A percentile compares a stretch with the other conserved stretches of the same genome.
Evolutionary conservation across 2,888 invertebrate species (phyloP).

Genomic region (Noctua janthina): DNA sequence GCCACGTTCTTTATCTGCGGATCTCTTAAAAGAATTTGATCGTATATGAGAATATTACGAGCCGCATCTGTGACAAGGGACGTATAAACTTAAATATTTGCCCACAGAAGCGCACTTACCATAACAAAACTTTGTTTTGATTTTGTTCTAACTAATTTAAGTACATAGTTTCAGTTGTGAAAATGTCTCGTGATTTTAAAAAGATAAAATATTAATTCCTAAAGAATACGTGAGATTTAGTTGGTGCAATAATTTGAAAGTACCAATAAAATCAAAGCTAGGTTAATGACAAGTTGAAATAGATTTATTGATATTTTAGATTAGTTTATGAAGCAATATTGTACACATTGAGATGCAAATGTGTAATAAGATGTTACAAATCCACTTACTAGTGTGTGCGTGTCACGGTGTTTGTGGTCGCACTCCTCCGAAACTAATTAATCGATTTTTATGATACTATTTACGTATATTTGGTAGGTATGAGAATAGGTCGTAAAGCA

Average conservation of each 20-base stretch:
- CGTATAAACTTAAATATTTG: constrained; percentile 87
- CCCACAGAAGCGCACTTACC: constrained; percentile 69
- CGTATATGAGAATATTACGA: constrained; percentile 89
- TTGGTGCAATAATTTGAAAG: background rate
- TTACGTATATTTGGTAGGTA: too few relatives aligned
- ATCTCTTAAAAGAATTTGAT: constrained; percentile 90
- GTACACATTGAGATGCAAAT: background rate
- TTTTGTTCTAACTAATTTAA: constrained; percentile 48
- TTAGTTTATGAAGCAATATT: background rate
- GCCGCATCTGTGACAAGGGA: constrained; percentile 89
- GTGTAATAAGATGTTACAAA: too few relatives aligned
- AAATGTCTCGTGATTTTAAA: background rate
- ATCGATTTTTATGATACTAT: too few relatives aligned
- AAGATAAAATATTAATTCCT: background rate
- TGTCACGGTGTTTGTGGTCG: too few relatives aligned
- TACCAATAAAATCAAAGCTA: background rate
- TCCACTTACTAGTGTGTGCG: too few relatives aligned
- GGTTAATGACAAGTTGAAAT: background rate
- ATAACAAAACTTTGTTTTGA: constrained; percentile 68
- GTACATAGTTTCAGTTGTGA: background rate
- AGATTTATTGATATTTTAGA: background rate
- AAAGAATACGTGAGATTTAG: background rate
- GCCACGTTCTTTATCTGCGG: constrained; percentile 89
- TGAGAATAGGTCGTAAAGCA: too few relatives aligned
- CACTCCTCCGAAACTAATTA: too few relatives aligned